Conservation (phyloP, 2,888 invertebrate genomes). For the Plusia festucae region DNA sequence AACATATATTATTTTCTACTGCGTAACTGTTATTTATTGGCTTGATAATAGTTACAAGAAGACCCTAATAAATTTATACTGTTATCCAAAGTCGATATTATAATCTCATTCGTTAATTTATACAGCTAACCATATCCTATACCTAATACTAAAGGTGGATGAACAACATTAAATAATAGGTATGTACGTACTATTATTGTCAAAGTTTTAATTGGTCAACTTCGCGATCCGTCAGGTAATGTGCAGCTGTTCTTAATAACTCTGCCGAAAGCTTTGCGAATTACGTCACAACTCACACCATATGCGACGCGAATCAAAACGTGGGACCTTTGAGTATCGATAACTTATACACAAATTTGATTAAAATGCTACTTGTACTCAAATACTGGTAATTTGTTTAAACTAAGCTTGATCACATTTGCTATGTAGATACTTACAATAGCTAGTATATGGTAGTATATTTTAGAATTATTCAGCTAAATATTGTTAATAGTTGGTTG, state of each 20-base stretch:
- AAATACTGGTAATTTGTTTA: background rate
- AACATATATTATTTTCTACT: conserved; percentile 28
- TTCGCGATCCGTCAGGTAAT: conserved; percentile 49
- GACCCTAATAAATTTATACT: conserved; percentile 50
- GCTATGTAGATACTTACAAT: too few species aligned
- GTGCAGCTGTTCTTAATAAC: conserved; percentile 53
- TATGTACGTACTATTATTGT: conserved; percentile 49
- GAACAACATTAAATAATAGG: conserved; percentile 46
- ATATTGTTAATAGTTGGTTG: conserved; percentile 60
- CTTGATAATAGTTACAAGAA: conserved; percentile 34
- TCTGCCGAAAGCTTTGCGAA: conserved; percentile 43
- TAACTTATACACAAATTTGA: conserved; percentile 36
- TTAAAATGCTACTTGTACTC: background rate
- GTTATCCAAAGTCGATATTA: conserved; percentile 45
- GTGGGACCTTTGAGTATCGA: conserved; percentile 47
- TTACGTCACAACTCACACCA: conserved; percentile 46
- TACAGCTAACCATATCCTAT: conserved; percentile 37
- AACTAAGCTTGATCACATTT: background rate
- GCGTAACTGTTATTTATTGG: conserved; percentile 34
- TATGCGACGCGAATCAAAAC: conserved; percentile 45
- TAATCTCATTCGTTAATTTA: conserved; percentile 46
- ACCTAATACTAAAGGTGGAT: conserved; percentile 41
- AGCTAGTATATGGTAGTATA: background rate
- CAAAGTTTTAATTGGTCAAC: conserved; percentile 58
- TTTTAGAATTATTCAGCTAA: conserved; percentile 58